Conservation (phyloP, 2,888 invertebrate genomes). For the Cataglyphis albicans region DNA sequence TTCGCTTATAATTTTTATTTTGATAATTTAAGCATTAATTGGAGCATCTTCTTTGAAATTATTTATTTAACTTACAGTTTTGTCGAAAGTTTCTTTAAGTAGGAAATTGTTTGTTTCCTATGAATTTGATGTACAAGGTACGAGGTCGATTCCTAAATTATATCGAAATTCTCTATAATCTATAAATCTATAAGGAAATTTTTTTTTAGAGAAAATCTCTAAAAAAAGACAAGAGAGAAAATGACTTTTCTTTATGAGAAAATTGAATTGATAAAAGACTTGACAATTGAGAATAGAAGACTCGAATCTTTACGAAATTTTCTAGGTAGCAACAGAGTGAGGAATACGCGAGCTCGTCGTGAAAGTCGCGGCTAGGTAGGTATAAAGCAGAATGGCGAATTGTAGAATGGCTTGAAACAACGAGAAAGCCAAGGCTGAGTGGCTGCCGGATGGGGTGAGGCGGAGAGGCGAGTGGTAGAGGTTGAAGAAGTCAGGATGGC, state of each 20-base stretch:
- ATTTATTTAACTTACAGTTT: not conserved
- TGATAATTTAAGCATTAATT: not conserved
- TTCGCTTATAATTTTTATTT: not conserved
- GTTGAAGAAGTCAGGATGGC: conserved; percentile 74
- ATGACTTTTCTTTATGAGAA: not conserved
- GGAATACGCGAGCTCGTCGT: not conserved
- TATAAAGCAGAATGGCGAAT: conserved; percentile 50
- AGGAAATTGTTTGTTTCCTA: not conserved
- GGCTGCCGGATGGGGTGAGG: conserved; percentile 30
- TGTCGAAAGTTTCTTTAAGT: not conserved
- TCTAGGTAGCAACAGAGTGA: not conserved
- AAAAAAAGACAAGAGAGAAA: not conserved
- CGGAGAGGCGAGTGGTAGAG: conserved; percentile 60
- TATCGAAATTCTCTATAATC: not conserved
- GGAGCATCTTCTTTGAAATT: not conserved
- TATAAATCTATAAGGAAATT: not conserved
- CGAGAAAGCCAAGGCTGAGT: conserved; percentile 40
- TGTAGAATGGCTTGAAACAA: conserved; percentile 54
- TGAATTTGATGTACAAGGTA: too few species aligned
- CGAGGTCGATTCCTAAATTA: too few species aligned
- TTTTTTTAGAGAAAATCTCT: not conserved
- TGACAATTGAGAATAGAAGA: not conserved
- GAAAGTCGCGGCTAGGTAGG: conserved; percentile 18
- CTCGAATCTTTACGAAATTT: not conserved
- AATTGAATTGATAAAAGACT: not conserved